Conservation (phyloP, 2,113 vertebrate genomes). For the Bos taurus region DNA sequence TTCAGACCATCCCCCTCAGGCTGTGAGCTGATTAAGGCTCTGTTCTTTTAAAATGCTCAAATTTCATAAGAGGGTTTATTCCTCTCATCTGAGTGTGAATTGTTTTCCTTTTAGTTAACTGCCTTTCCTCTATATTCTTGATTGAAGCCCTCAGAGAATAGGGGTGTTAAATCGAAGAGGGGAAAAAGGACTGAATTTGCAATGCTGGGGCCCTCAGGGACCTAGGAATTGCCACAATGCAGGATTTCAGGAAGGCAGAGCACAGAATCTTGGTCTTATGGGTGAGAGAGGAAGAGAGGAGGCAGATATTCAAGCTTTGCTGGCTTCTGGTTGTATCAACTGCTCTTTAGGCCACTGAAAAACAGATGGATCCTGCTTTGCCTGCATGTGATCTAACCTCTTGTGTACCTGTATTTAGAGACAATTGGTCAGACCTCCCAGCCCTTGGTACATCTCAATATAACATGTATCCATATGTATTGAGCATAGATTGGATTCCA, state of each 20-base stretch:
- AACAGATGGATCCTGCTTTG: background rate
- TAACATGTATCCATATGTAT: background rate
- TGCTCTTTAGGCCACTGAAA: background rate
- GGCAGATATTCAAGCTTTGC: background rate
- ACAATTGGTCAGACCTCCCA: background rate
- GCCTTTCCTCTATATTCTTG: background rate
- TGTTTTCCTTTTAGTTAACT: background rate
- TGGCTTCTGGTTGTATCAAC: conserved; percentile 40
- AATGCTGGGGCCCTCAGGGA: background rate
- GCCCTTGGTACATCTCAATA: background rate
- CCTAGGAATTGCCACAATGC: background rate
- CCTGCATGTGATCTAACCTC: background rate
- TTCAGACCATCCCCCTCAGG: background rate
- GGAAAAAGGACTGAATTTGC: background rate
- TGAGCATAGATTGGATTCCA: background rate
- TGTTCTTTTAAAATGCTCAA: background rate
- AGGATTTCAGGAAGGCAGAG: conserved; percentile 12
- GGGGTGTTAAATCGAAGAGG: background rate
- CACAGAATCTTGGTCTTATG: background rate
- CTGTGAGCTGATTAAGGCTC: background rate
- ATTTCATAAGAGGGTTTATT: background rate
- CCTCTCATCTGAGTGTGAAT: background rate
- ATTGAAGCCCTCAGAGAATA: background rate
- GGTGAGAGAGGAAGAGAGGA: conserved; percentile 30
- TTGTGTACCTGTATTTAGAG: background rate